Base-by-base conservation (phyloP, 2,888 invertebrate species). In the Sarcophaga caerulescens region DNA sequence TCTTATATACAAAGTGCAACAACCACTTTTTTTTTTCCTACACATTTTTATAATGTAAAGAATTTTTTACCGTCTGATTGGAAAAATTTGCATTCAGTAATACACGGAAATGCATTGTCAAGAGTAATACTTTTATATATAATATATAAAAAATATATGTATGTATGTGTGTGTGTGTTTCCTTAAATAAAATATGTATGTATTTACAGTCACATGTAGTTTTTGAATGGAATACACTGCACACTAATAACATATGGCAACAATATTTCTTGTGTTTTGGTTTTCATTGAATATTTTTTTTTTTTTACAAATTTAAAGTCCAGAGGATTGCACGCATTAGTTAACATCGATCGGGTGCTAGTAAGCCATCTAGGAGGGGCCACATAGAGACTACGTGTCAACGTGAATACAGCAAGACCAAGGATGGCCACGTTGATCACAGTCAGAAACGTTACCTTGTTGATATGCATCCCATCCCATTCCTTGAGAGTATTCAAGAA, bases 81-180 rank as follows among this genome's bases (percentile, higher is more conserved):
- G 65, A 65, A 65, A 65, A 65, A 35, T 65, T 52, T 65, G 63
- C 35, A 65, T 25, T 65, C 25, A 65, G 17, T 65, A 35, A 65
- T 35, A 25, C 65, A 25, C 35, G 65, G 10, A 63, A 65, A 65
- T 65, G 65, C 35, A 65, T 65, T 65, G 65, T 65, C 65, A 65
- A 65, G 65, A 25, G 65, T 5, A 65, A 65, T 25, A 65, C 8
- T 65, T 4, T 4, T 35, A 35, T 65, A 25, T 8, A 65, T 17
- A 65, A 25, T 17, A 25, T 17, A 14, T 60, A n/a, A 60, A 11
- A 17, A 25, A 65, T 17, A 65, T 65, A 17, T 35, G 65, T 6
- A 65, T 65, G 17, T 17, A 8, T 17, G 25, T 35, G 65, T 6
- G 44, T 65, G 17, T 17, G 17, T 17, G 25, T 65, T 60, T 19